phyloP scores from a whole-genome alignment of 2,113 vertebrate species.

The Clarias gariepinus region DNA sequence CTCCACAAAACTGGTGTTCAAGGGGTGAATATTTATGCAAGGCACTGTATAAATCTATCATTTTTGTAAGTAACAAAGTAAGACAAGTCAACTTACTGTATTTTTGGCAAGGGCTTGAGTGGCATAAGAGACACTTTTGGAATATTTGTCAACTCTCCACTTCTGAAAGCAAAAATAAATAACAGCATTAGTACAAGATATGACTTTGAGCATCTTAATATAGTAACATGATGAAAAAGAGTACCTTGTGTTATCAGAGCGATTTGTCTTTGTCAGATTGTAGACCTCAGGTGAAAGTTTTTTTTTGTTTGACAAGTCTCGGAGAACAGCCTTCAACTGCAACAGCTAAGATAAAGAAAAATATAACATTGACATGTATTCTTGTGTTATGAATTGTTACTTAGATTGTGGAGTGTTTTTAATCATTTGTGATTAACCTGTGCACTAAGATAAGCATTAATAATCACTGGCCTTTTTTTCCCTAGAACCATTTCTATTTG shows the following conservation, averaged over 20 bases:
- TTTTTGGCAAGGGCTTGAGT: conserved; percentile 57
- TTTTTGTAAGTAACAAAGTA: neutral
- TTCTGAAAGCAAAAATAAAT: conserved; percentile 40
- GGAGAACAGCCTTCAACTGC: conserved; percentile 63
- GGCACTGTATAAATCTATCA: neutral
- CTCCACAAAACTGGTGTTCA: neutral
- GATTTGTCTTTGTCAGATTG: conserved; percentile 43
- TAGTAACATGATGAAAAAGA: neutral
- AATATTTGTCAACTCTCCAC: conserved; percentile 50
- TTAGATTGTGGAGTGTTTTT: neutral
- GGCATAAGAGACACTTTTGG: conserved; percentile 60
- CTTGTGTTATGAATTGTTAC: neutral
- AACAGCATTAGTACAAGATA: neutral
- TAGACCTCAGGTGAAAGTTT: conserved; percentile 45
- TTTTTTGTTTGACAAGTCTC: conserved; percentile 55
- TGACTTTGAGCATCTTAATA: neutral
- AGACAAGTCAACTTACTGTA: conserved; percentile 57
- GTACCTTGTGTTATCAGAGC: conserved; percentile 55
- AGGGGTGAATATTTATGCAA: neutral
- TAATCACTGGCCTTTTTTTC: neutral
- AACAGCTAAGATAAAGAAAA: conserved; percentile 59
- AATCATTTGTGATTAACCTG: neutral
- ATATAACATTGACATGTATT: neutral
- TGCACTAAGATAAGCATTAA: neutral
- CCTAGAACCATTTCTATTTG: neutral